These are phyloP conservation scores for Melanocharis versteri DNA, from an alignment of 2,113 vertebrate genomes.

Conservation along the genomic window DNA sequence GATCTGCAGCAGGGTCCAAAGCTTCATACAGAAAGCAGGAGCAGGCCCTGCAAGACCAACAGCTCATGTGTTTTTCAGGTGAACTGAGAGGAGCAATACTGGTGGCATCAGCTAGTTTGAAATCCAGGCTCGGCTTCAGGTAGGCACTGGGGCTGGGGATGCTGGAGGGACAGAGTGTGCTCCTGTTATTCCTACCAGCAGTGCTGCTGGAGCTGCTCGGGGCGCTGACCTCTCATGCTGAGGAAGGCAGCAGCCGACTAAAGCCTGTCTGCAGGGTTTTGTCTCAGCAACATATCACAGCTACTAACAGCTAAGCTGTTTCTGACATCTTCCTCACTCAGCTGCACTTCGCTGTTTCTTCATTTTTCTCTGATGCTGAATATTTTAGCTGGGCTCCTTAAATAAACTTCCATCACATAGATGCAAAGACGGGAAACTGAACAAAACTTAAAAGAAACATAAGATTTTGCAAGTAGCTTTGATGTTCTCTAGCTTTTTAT, in stretches of 20 bases:
- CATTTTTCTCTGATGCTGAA: neutral
- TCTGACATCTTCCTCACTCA: neutral
- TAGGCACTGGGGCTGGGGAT: neutral
- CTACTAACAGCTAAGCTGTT: neutral
- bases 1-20: neutral
- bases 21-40: neutral
- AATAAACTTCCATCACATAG: neutral
- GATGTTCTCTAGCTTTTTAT: constrained; percentile 52
- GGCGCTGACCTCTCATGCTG: neutral
- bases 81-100: neutral
- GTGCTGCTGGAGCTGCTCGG: neutral
- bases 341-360: neutral
- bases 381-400: constrained; percentile 11
- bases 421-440: neutral
- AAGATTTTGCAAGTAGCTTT: constrained; percentile 18
- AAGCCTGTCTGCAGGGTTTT: constrained; percentile 3
- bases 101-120: neutral
- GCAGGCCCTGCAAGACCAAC: neutral
- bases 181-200: neutral
- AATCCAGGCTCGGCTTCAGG: neutral
- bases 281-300: neutral
- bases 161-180: neutral
- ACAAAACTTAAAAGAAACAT: constrained; percentile 31
- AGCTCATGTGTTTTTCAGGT: neutral
- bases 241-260: neutral